Conservation (phyloP, 2,797 vertebrate species). For the Chelidonichthys spinosus region DNA sequence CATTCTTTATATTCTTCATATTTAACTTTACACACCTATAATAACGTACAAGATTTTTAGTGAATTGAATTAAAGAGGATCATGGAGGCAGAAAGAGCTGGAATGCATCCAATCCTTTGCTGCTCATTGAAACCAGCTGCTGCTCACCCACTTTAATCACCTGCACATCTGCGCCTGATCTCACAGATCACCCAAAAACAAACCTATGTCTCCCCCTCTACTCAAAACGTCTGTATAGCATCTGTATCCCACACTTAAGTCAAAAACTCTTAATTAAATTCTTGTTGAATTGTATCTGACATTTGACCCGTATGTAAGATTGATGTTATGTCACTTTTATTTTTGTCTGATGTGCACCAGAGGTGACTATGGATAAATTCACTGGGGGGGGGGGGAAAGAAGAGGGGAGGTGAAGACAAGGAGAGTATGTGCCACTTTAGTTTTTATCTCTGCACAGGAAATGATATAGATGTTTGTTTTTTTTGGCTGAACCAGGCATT, state of each 20-base stretch:
- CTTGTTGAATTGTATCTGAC: background rate
- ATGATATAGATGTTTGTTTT: background rate
- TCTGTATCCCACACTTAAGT: background rate
- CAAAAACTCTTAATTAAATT: background rate
- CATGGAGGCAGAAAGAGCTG: background rate
- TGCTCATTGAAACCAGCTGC: slow-evolving; percentile 65
- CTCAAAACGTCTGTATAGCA: background rate
- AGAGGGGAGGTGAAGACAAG: background rate
- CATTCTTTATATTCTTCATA: too few relatives aligned
- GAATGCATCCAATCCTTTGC: slow-evolving; percentile 30
- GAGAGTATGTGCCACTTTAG: slow-evolving; percentile 1
- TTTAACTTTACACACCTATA: background rate
- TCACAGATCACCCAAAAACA: slow-evolving; percentile 29
- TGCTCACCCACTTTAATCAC: slow-evolving; percentile 36
- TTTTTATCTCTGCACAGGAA: background rate
- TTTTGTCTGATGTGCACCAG: background rate
- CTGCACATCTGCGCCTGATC: slow-evolving; percentile 35
- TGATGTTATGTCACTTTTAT: background rate
- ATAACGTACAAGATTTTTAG: background rate
- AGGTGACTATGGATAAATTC: background rate
- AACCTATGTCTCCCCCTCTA: background rate
- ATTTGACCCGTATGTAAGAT: background rate
- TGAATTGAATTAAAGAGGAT: slow-evolving; percentile 4
- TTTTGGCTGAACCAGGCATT: background rate
- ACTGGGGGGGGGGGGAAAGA: background rate